These are phyloP conservation scores for Allophyes oxyacanthae DNA, from an alignment of 2,888 invertebrate genomes.

Conservation along the genomic window DNA sequence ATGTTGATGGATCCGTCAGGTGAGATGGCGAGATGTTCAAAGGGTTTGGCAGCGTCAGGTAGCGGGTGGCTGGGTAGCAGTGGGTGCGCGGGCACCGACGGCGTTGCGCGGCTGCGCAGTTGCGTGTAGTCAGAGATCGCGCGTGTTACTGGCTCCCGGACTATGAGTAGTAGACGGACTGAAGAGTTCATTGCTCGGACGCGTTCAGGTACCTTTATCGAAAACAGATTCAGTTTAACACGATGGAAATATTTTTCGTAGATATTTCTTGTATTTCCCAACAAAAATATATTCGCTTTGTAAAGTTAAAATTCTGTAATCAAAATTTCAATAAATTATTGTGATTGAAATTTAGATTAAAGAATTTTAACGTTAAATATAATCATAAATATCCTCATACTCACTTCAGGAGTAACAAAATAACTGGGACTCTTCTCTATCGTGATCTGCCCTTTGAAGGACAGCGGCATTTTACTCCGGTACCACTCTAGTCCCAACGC, in stretches of 20 bases:
- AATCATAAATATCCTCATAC: conserved; percentile 50
- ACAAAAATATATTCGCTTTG: too few species aligned
- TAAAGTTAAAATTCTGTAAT: too few species aligned
- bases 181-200: conserved; percentile 98
- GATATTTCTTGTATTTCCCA: too few species aligned
- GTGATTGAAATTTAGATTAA: too few species aligned
- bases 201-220: conserved; percentile 94
- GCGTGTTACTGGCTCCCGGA: conserved; percentile 98
- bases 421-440: conserved; percentile 99
- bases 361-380: too few species aligned
- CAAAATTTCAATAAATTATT: too few species aligned
- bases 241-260: too few species aligned
- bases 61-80: conserved; percentile 74
- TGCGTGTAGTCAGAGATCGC: conserved; percentile 99
- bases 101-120: conserved; percentile 94
- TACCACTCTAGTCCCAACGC: conserved; percentile 98
- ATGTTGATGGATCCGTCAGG: conserved; percentile 95
- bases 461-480: conserved; percentile 97
- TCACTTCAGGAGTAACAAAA: conserved; percentile 98
- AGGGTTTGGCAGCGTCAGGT: conserved; percentile 89
- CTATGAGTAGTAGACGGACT: conserved; percentile 96
- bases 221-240: neutral
- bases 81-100: conserved; percentile 90
- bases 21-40: conserved; percentile 94
- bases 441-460: conserved; percentile 97